phyloP scores from a whole-genome alignment of 2,888 invertebrate species.

The Rotaria socialis region DNA sequence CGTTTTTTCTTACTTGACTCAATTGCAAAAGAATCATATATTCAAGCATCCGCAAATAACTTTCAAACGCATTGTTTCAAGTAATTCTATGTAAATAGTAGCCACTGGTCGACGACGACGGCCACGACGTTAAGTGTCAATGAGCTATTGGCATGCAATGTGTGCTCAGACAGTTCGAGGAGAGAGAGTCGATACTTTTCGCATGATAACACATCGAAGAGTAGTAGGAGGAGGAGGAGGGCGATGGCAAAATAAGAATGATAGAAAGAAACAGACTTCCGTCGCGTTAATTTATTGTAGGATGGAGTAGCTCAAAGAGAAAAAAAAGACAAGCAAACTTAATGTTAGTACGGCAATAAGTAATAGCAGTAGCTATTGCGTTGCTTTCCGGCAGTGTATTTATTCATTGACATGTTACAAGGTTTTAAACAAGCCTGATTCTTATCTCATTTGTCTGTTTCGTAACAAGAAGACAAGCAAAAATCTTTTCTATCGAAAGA shows the following conservation, averaged over 20 bases:
- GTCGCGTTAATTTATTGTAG: not conserved
- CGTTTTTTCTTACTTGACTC: not conserved
- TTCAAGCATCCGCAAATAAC: not conserved
- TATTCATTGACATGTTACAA: not conserved
- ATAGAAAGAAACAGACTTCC: conserved; percentile 3
- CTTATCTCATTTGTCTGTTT: not conserved
- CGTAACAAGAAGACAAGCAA: not conserved
- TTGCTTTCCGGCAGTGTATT: not conserved
- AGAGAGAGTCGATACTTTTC: not conserved
- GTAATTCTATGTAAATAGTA: not conserved
- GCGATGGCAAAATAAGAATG: not conserved
- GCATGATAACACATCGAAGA: not conserved
- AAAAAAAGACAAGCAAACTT: not conserved
- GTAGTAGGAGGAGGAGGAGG: not conserved
- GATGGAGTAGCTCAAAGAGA: not conserved
- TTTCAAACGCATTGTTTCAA: not conserved
- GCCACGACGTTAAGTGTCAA: not conserved
- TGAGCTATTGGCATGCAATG: not conserved
- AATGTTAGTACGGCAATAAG: not conserved
- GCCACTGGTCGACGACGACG: not conserved
- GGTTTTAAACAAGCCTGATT: not conserved
- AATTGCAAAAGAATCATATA: not conserved
- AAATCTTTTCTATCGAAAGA: not conserved
- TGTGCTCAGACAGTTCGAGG: not conserved
- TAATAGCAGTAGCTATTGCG: not conserved